Evolutionary conservation across 2,113 vertebrate species (phyloP), one percentile per base, ranked within the genome.

Genomic region (Nicator chloris): DNA sequence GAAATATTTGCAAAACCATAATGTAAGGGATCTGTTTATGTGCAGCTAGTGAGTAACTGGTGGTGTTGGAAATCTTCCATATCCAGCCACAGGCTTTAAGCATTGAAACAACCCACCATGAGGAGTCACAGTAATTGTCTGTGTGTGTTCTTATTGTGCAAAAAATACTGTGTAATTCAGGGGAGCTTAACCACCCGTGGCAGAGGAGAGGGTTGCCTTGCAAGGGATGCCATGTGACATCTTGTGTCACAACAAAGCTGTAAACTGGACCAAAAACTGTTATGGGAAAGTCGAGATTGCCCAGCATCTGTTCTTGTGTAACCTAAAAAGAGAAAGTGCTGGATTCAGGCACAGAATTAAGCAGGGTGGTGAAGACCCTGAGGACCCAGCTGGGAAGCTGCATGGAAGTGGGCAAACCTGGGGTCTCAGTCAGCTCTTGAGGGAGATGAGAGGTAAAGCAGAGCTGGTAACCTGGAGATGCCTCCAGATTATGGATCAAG

Each of bases 11-110:
- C 85, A 71, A 92, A 90, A 44, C 64, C 31, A 35, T 83, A 88
- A 64, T 9, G 57, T 42, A 49, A 87, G 50, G 39, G 35, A 90
- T 83, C 68, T 78, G 85, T 80, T 90, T 72, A 69, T 24, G n/a
- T 72, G 85, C 54, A 78, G 42, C 68, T 83, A 70, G 71, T 61
- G 82, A 94, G 63, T 70, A 90, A 78, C 63, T 70, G 68, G 51
- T 57, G 27, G n/a, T 44, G 35, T 9, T 93, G 88, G 88, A 92
- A 61, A 47, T 19, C 27, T 80, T 86, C 92, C 85, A 73, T 6
- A 70, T 7, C 42, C 79, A 93, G 76, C 42, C 66, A 47, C 63
- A 81, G 76, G 76, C 90, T 88, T 83, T 28, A 65, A 60, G 87
- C 84, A 61, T 7, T 56, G 75, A 76, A 90, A 81, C 50, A 70